Evolutionary conservation across 2,888 invertebrate species (phyloP).

Genomic region (Trachelus tabidus): DNA sequence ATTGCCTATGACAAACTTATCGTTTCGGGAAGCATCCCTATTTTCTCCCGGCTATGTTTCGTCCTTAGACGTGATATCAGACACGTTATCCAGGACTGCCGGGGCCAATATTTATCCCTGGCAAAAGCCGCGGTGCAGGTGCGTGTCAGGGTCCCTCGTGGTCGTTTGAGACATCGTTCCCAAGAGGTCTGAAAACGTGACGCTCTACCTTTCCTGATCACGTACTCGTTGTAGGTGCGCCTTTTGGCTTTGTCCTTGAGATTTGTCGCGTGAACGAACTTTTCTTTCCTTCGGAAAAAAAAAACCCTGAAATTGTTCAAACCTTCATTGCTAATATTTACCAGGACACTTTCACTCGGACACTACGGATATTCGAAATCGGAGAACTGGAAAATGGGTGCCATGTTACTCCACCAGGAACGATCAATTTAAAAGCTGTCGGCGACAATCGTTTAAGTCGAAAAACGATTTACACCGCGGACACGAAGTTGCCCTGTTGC

Average conservation of each 20-base stretch:
- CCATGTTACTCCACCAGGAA: not conserved
- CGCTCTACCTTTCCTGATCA: slow-evolving; percentile 50
- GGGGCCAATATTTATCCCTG: slow-evolving; percentile 44
- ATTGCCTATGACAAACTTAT: slow-evolving; percentile 66
- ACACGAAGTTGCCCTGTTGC: slow-evolving; percentile 14
- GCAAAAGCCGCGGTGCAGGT: slow-evolving; percentile 35
- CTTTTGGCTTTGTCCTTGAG: slow-evolving; percentile 34
- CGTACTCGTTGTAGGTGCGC: slow-evolving; percentile 35
- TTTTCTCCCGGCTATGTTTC: slow-evolving; percentile 38
- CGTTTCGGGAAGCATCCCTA: slow-evolving; percentile 36
- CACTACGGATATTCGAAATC: not conserved
- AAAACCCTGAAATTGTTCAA: not conserved
- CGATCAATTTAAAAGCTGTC: slow-evolving; percentile 19
- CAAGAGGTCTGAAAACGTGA: slow-evolving; percentile 58
- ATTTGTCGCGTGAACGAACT: slow-evolving; percentile 37
- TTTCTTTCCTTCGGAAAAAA: not conserved
- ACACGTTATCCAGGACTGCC: slow-evolving; percentile 34
- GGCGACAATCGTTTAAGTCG: slow-evolving; percentile 55
- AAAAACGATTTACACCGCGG: slow-evolving; percentile 51
- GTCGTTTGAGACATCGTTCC: slow-evolving; percentile 65
- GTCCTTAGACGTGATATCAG: slow-evolving; percentile 25
- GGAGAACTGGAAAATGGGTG: not conserved
- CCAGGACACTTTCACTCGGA: not conserved
- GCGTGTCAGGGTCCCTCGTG: slow-evolving; percentile 51
- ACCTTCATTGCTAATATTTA: not conserved